Base-by-base conservation (phyloP, 2,113 vertebrate species). In the Oxygymnocypris stewartii region DNA sequence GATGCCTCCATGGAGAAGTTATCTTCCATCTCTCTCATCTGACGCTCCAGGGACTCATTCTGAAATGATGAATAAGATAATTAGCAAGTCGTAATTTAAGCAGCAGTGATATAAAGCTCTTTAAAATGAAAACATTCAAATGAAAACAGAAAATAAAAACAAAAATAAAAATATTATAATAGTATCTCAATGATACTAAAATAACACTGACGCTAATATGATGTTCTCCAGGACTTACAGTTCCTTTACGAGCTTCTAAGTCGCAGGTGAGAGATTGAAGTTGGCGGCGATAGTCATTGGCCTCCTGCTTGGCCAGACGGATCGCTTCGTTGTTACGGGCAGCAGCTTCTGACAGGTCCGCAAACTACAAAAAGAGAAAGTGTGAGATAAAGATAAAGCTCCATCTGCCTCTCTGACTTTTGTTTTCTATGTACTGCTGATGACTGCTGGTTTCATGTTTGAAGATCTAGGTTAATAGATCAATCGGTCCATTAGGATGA, bases 241-340 rank as follows among this genome's bases (percentile, higher is more conserved):
- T 96, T 92, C 97, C 96, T 92, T 96, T 96, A 16, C 97, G 95
- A 0, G 96, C 95, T 88, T 97, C 96, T 54, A 97, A 94, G 88
- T 97, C 97, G 0, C 96, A 97, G 93, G 96, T 97, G 79, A 97
- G 95, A n/a, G 95, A 89, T 91, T 97, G 97, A 74, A 97, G 95
- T 92, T 97, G 96, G 16, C 97, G 93, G 77, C 96, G 95, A 90
- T 96, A 97, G 8, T 97, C 97, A 20, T 94, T 96, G 0, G 95
- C 93, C 75, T 97, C 97, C 90, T 97, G 96, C 88, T 97, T 97
- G 23, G 96, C 95, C 90, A 95, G 94, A 87, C 97, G 96, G 88
- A 97, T 91, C 81, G 96, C 95, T 1, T 97, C 97, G 0, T 94
- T 96, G 94, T 97, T 97, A 61, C 96, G 93, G 75, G 93, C 95